Percentiles rank a stretch among this genome's conserved stretches.
phyloP scores from a whole-genome alignment of 2,797 vertebrate genomes.

The Cheirogaleus major region DNA sequence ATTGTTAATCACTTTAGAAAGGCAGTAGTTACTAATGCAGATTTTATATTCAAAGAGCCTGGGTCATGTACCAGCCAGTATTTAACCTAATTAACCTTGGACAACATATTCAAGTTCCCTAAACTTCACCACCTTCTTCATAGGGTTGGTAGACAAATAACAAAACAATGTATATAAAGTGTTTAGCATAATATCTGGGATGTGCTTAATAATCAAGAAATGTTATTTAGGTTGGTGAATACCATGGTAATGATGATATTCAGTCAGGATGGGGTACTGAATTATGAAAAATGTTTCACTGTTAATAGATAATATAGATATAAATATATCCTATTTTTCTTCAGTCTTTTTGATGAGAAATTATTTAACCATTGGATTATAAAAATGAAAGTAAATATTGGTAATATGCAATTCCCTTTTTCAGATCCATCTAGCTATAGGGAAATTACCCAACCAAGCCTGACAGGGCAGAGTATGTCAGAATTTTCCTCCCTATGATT shows the following conservation, averaged over 20 bases:
- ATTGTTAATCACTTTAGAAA: background rate
- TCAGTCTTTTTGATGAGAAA: background rate
- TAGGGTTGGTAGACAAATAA: background rate
- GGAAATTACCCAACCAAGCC: background rate
- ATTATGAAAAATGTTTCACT: background rate
- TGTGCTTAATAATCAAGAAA: background rate
- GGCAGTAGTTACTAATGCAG: background rate
- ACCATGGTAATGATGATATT: background rate
- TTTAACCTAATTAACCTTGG: background rate
- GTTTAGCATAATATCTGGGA: background rate
- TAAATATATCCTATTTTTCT: background rate
- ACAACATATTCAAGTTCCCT: background rate
- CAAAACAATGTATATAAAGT: background rate
- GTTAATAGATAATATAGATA: background rate
- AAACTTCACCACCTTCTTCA: background rate
- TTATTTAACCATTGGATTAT: background rate
- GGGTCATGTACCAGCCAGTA: background rate
- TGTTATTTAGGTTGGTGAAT: background rate
- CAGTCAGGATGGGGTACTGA: background rate
- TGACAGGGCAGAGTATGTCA: background rate
- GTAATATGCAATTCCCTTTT: background rate
- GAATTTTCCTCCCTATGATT: background rate
- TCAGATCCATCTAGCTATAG: background rate
- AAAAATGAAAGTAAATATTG: constrained; percentile 15
- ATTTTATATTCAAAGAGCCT: background rate